These are phyloP conservation scores for Scrobipalpa costella DNA, from an alignment of 2,888 invertebrate species.

Conservation along the genomic window DNA sequence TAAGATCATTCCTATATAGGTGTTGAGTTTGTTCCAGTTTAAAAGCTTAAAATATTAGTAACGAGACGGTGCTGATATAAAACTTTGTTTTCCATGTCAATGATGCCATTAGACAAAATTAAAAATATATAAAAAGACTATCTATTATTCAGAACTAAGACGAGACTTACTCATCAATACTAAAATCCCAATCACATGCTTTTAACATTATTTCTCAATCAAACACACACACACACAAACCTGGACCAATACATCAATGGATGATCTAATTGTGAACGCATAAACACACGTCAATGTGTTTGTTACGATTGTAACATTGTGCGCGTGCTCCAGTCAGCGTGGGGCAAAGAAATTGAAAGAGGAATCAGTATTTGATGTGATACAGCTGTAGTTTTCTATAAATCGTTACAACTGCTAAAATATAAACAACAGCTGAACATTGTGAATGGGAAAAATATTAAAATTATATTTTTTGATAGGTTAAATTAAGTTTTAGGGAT, in stretches of 20 bases:
- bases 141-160: background rate
- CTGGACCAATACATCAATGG: slow-evolving; percentile 72
- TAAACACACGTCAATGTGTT: slow-evolving; percentile 74
- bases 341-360: background rate
- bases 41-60: too few species aligned
- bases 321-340: slow-evolving; percentile 47
- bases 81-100: background rate
- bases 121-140: background rate
- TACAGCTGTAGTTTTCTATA: background rate
- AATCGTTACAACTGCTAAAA: background rate
- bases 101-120: background rate
- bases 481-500: too few species aligned
- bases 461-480: too few species aligned
- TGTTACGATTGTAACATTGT: slow-evolving; percentile 72
- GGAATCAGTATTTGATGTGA: slow-evolving; percentile 5
- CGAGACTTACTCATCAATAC: background rate
- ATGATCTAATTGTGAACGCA: slow-evolving; percentile 74
- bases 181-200: slow-evolving; percentile 6
- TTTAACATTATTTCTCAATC: slow-evolving; percentile 62
- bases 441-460: background rate
- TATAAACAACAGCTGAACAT: background rate
- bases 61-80: too few species aligned
- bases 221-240: slow-evolving; percentile 47
- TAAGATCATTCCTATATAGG: too few species aligned
- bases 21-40: too few species aligned